Base-by-base conservation (phyloP, 2,797 vertebrate genomes). In the Iguana delicatissima region DNA sequence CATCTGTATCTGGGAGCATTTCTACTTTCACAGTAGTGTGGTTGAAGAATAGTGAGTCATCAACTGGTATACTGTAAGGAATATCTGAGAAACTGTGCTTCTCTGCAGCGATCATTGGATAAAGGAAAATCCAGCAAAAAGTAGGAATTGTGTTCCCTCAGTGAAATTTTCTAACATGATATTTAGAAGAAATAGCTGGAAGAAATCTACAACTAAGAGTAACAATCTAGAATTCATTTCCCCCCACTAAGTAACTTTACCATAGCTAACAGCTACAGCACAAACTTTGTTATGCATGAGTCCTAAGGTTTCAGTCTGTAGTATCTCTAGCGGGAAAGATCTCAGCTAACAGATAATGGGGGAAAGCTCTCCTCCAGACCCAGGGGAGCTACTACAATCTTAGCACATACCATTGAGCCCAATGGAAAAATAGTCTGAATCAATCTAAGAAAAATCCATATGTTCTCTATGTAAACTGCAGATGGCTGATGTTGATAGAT, bases 91-190 rank as follows among this genome's bases (percentile, higher is more conserved):
- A 79, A 84, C n/a, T 62, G 62, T 72, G 76, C 55, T 89, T 72
- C 38, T 89, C 59, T 80, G 16, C 57, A 89, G 86, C 82, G 85
- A 52, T 74, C 52, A 74, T 81, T 6, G 10, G 73, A 88, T 76
- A 74, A 83, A 83, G 77, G 57, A 76, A 16, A 38, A 84, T 73
- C 81, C 20, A 84, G 57, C 1, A 22, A 73, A 89, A 76, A 77
- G 57, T 16, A 72, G 64, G 77, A 88, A 72, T 84, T 64, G 22
- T 77, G 20, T 84, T 84, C 81, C 55, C 20, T 84, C 81, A 77
- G 55, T 84, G 72, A 26, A 89, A 77, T 77, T 84, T 84, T 52
- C 72, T 50, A 22, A 50, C 69, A 76, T 22, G n/a, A 74, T 59
- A 42, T 42, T 79, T 89, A 73, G 67, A 73, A 57, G 64, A 29